Base-by-base conservation (phyloP, 2,113 vertebrate genomes). In the Engraulis encrasicolus region DNA sequence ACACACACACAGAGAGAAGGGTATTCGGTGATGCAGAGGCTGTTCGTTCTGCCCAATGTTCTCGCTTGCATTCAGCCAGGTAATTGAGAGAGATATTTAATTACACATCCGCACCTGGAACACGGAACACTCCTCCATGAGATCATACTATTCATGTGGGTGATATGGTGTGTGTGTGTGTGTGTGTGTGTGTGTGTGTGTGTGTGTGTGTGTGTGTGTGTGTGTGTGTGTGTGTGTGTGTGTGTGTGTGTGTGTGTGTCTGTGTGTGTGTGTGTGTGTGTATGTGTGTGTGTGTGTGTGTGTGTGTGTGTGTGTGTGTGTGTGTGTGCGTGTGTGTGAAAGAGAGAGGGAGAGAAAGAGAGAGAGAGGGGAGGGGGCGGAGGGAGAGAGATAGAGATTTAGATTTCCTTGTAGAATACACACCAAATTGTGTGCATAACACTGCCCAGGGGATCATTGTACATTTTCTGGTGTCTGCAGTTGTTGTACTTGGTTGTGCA, bases 1-100 rank as follows among this genome's bases (percentile, higher is more conserved):
- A n/a, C n/a, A n/a, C n/a, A n/a, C n/a, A n/a, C n/a, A n/a, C 58
- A 23, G 58, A n/a, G 58, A 14, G 3, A 71, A 11, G 4, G 27
- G 61, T 71, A 71, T 71, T 71, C 61, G n/a, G n/a, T n/a, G n/a
- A n/a, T n/a, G n/a, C n/a, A 71, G 31, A 71, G 66, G 27, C 31
- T 2, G 15, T 12, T 34, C 11, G 15, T 12, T 34, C 11, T 74
- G 12, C 66, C 4, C 66, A 74, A 74, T 74, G 66, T 74, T 74
- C 66, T 34, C 27, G 15, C 27, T 34, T 74, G 12, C 12, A 34
- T 74, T 74, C 2, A 74, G 3, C 5, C 66, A 23, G 31, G 27
- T 74, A 18, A 34, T 74, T 74, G 66, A 31, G 66, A 34, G 31
- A 74, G 0, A 74, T 34, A 71, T 74, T 74, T 15, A 74, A 74